A percentile compares a stretch with the other conserved stretches of the same genome.
These are phyloP conservation scores for Asobara japonica DNA, from an alignment of 1,140 invertebrate genomes.

Conservation along the genomic window DNA sequence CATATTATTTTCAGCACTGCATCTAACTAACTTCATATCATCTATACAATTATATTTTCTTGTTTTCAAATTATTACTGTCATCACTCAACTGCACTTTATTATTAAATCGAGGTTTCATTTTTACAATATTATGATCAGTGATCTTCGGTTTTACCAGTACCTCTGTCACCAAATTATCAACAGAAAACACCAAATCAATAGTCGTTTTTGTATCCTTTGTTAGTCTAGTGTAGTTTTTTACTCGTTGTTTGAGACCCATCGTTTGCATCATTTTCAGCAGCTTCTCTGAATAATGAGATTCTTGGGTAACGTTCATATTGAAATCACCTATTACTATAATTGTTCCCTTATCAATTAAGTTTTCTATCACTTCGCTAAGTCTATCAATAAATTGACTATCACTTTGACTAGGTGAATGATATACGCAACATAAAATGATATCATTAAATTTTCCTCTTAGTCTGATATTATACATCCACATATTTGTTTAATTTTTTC, in stretches of 20 bases:
- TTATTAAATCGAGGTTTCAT: background rate
- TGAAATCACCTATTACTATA: too few species aligned
- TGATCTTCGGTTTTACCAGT: constrained; percentile 3
- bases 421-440: constrained; percentile 4
- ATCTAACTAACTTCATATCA: too few species aligned
- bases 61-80: too few species aligned
- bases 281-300: constrained; percentile 16
- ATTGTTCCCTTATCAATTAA: background rate
- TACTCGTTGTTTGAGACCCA: constrained; percentile 24
- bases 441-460: background rate
- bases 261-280: background rate
- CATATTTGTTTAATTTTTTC: background rate
- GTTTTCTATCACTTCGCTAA: background rate
- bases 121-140: background rate
- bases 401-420: constrained; percentile 16
- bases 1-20: too few species aligned
- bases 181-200: constrained; percentile 27
- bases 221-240: background rate
- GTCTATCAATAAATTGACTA: constrained; percentile 11
- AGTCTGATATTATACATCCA: constrained; percentile 6
- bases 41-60: background rate
- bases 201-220: too few species aligned
- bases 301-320: too few species aligned
- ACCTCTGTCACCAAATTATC: background rate
- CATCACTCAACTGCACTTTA: background rate